Base-by-base conservation (phyloP, 2,888 invertebrate genomes). In the Odontocolon sp. region DNA sequence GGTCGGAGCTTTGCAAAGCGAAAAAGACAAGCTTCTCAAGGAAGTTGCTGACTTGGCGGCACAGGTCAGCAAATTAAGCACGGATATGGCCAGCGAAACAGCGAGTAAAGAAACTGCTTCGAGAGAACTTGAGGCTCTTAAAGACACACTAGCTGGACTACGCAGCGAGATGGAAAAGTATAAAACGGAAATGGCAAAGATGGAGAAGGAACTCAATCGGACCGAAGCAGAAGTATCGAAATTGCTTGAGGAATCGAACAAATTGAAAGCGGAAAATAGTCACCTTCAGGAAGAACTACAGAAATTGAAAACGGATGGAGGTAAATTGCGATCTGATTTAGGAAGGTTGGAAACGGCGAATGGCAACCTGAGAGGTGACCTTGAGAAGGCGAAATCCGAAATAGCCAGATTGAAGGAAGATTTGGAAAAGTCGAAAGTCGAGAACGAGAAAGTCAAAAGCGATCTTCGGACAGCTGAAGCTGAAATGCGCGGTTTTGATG, bases 71-170 rank as follows among this genome's bases (percentile, higher is more conserved):
- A 71, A 71, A 23, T 79, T 84, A 3, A 61, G 47, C 1, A 81
- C 81, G 47, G 80, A 82, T 64, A 52, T 84, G 26, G 63, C 72
- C 2, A 47, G 70, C 23, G 77, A 67, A 50, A 76, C 66, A 57
- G 23, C 68, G 3, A 73, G 72, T 8, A 80, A 52, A 26, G 83
- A 80, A 8, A 56, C 57, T 0, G 42, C 50, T 1, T 3, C 66
- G 26, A 79, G 71, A 8, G 85, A 83, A 67, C 33, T 78, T 38
- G 63, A 78, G 1, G 59, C 73, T 8, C 45, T 79, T 6, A 82
- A 79, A 45, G 52, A 50, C n/a, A 80, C 83, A 38, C 73, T 85
- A 21, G 66, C 66, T 6, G 79, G 61, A 45, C 52, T 81, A 23
- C 83, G 63, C 42, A 78, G 61, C 0, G 71, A 72, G 56, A 45